Evolutionary conservation across 2,888 invertebrate genomes (phyloP).

Genomic region (Holacanthella duospinosa): DNA sequence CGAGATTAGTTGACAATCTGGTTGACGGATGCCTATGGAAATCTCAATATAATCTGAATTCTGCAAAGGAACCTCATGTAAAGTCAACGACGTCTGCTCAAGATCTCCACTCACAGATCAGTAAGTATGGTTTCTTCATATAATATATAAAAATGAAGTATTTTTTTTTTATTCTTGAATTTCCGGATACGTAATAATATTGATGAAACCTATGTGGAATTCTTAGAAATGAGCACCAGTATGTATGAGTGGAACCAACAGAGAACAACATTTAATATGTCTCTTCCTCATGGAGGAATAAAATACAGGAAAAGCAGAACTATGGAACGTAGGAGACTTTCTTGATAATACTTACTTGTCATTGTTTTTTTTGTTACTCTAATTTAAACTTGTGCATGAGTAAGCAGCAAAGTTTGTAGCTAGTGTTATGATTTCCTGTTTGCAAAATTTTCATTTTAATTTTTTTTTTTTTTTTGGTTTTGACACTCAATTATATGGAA

Average conservation of each 20-base stretch:
- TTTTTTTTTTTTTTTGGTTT: too few species aligned
- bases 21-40: constrained; percentile 36
- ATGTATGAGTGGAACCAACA: constrained; percentile 37
- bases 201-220: background rate
- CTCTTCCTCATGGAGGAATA: constrained; percentile 11
- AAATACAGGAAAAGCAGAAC: constrained; percentile 2
- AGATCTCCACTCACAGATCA: constrained; percentile 10
- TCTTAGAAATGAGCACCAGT: constrained; percentile 24
- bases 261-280: constrained; percentile 30
- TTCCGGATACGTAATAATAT: background rate
- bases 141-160: background rate
- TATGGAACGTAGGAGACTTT: background rate
- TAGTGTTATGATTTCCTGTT: background rate
- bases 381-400: background rate
- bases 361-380: background rate
- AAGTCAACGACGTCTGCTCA: constrained; percentile 9
- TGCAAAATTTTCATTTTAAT: background rate
- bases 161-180: too few species aligned
- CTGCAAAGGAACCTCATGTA: constrained; percentile 5
- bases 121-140: background rate
- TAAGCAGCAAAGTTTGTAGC: too few species aligned
- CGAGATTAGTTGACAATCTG: constrained; percentile 34
- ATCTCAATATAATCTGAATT: constrained; percentile 35
- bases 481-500: too few species aligned
- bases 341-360: background rate